Percentiles rank a stretch among this genome's conserved stretches.
phyloP scores from a whole-genome alignment of 2,797 vertebrate genomes.

The Oophaga sylvatica region DNA sequence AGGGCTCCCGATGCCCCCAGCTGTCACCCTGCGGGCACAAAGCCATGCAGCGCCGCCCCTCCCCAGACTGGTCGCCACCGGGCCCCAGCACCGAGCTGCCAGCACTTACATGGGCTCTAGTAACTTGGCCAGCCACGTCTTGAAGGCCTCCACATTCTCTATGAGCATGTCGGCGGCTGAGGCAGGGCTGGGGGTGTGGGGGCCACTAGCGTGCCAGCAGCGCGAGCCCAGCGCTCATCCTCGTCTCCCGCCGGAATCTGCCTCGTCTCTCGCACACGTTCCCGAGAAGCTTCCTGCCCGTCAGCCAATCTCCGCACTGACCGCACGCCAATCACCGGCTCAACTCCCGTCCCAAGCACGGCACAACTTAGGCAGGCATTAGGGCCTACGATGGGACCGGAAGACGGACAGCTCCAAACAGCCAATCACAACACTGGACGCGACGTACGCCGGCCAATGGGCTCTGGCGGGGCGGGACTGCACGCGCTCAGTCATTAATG shows the following conservation, averaged over 20 bases:
- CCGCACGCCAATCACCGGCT: neutral
- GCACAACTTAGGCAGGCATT: neutral
- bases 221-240: constrained; percentile 35
- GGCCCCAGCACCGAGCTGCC: neutral
- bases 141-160: constrained; percentile 97
- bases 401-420: constrained; percentile 38
- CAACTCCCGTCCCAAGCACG: constrained; percentile 46
- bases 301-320: constrained; percentile 10
- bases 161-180: constrained; percentile 84
- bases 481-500: constrained; percentile 58
- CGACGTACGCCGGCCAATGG: constrained; percentile 3
- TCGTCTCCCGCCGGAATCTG: constrained; percentile 42
- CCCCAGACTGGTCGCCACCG: constrained; percentile 32
- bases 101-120: constrained; percentile 95
- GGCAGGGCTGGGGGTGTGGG: constrained; percentile 34
- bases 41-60: constrained; percentile 23
- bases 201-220: constrained; percentile 45
- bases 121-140: constrained; percentile 97
- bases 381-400: constrained; percentile 60
- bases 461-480: neutral
- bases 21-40: neutral
- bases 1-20: neutral
- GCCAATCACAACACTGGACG: constrained; percentile 46
- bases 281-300: neutral
- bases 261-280: neutral